Evolutionary conservation across 2,888 invertebrate species (phyloP), one percentile per base, ranked within the genome.

Genomic region (Theristus sp.): DNA sequence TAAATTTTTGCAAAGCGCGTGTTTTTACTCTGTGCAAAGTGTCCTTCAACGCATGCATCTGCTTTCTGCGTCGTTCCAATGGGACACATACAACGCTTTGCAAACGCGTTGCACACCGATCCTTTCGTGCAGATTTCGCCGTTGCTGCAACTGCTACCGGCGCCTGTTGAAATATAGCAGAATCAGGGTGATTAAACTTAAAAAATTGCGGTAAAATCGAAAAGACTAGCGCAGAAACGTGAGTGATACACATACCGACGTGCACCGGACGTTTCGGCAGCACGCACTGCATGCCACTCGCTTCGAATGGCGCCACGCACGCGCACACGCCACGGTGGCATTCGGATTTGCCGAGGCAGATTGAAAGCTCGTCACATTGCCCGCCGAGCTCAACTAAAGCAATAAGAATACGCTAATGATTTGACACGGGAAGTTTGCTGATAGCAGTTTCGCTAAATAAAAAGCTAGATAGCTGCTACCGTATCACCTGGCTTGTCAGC

Each of bases 71-170:
- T 28, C 22, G 61, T 61, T 17, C 61, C 61, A 13, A 59, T 47
- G 26, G 61, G 61, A 26, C 61, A 61, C 29, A 59, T 30, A 31
- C 61, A 61, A 2, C 53, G 24, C 29, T 56, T 60, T 24, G 54
- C 27, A 28, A 49, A 26, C 20, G 30, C 3, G 38, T 26, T 25
- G 62, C 62, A 62, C n/a, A 60, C 30, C 22, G 59, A 60, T 17
- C 55, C 58, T 13, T 46, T n/a, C 24, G 24, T 24, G 52, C 62
- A 62, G 25, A 52, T 49, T 38, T 60, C 56, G 20, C 60, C 62
- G 2, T 22, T 24, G 26, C 2, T 24, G 28, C 61, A 61, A 2
- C n/a, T 13, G 24, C 26, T 56, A 13, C 61, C 61, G n/a, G 61
- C 59, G 2, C 54, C 47, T 46, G 54, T 28, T 22, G 3, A n/a